Percentiles rank a stretch among this genome's conserved stretches.
Evolutionary conservation across 2,888 invertebrate genomes (phyloP).

Genomic region (Caenorhabditis sp.): DNA sequence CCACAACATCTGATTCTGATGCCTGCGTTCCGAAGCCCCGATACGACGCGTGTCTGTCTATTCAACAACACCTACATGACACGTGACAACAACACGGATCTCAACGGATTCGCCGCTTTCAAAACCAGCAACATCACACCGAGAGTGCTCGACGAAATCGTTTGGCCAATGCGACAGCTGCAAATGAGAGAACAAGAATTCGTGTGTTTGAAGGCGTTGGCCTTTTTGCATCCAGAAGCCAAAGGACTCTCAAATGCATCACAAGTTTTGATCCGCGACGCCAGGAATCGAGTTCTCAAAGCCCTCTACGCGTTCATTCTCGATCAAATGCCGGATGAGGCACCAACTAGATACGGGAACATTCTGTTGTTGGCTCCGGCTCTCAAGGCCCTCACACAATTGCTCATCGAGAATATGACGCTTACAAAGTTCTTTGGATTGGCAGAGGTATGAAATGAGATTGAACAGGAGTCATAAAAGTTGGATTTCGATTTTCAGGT

Average conservation of each 20-base stretch:
- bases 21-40: slow-evolving; percentile 81
- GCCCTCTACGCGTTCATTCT: slow-evolving; percentile 82
- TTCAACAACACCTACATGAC: slow-evolving; percentile 82
- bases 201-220: slow-evolving; percentile 96
- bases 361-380: slow-evolving; percentile 82
- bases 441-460: slow-evolving; percentile 73
- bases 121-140: slow-evolving; percentile 82
- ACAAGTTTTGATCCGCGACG: slow-evolving; percentile 81
- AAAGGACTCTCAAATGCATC: slow-evolving; percentile 74
- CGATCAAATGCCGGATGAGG: slow-evolving; percentile 81
- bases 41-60: slow-evolving; percentile 78
- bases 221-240: slow-evolving; percentile 93
- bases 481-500: slow-evolving; percentile 69
- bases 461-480: background rate
- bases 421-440: slow-evolving; percentile 83
- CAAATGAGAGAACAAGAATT: slow-evolving; percentile 98
- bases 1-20: slow-evolving; percentile 83
- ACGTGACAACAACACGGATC: slow-evolving; percentile 72
- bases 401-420: slow-evolving; percentile 83
- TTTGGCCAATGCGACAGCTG: slow-evolving; percentile 94
- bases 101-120: slow-evolving; percentile 82
- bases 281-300: slow-evolving; percentile 81
- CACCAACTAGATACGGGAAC: slow-evolving; percentile 81
- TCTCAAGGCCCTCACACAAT: slow-evolving; percentile 82
- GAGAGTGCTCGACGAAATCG: slow-evolving; percentile 89